These are phyloP conservation scores for Drosophila jambulina DNA, from an alignment of 1,140 invertebrate genomes.

Conservation along the genomic window DNA sequence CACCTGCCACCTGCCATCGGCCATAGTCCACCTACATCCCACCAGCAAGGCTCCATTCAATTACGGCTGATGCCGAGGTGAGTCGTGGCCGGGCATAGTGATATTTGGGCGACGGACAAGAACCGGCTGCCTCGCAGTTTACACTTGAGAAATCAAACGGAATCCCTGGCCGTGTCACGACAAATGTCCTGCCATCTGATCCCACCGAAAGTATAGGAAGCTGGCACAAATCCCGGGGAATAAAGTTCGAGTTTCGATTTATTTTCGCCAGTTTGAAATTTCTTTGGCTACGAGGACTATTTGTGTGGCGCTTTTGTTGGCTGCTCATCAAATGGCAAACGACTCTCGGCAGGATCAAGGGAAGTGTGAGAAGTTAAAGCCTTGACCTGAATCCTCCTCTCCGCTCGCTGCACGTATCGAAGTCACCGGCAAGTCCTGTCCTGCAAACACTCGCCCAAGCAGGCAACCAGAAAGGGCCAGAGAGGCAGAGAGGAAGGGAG, in stretches of 20 bases:
- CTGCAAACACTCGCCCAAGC: conserved; percentile 20
- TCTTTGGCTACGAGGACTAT: conserved; percentile 42
- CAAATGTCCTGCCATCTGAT: conserved; percentile 72
- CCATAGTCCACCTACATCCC: not conserved
- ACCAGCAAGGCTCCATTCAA: conserved; percentile 47
- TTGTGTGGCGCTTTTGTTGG: conserved; percentile 67
- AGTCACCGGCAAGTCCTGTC: conserved; percentile 50
- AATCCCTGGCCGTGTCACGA: conserved; percentile 56
- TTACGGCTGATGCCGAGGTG: conserved; percentile 45
- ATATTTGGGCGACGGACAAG: conserved; percentile 67
- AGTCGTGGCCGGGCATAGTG: conserved; percentile 60
- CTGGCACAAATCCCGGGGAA: conserved; percentile 18
- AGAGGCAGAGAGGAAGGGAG: not conserved
- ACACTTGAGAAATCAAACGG: conserved; percentile 81
- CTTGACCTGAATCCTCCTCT: conserved; percentile 61
- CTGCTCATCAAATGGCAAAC: conserved; percentile 75
- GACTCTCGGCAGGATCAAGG: conserved; percentile 43
- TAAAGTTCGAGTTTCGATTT: conserved; percentile 76
- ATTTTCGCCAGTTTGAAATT: conserved; percentile 70
- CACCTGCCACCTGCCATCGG: not conserved
- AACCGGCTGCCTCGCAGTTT: conserved; percentile 57
- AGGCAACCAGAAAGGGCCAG: not conserved
- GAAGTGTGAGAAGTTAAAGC: conserved; percentile 69
- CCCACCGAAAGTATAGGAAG: conserved; percentile 10
- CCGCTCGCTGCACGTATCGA: conserved; percentile 68